Base-by-base conservation (phyloP, 1,140 invertebrate genomes). In the Anagrus nilaparvatae region DNA sequence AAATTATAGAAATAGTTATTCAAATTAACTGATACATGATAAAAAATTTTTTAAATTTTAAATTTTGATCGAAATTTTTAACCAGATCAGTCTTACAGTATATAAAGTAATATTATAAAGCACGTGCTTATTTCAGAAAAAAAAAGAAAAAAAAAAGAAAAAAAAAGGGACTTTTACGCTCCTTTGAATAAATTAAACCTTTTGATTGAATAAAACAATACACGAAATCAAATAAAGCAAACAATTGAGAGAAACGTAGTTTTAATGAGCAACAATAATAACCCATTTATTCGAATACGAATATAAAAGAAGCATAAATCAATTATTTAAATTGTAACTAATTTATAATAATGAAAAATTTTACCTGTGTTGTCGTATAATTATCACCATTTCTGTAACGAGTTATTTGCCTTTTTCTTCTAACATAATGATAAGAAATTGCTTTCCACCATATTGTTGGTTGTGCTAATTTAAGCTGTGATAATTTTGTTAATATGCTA, bases 361-460 rank as follows among this genome's bases (percentile, higher is more conserved):
- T 60, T 65, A 87, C 82, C 72, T 87, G 83, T 28, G 82, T 85
- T 9, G 80, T 82, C 2, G 83, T 85, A 54, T 84, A 85, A 32
- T 84, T 80, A 59, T 86, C 83, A 5, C 84, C 85, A 65, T 88
- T 87, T 33, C 84, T 70, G 56, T 88, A 88, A 34, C 84, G 72
- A 31, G 79, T 82, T 49, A 81, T 76, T 57, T 82, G 78, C 25
- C 84, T 66, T 53, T 86, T 85, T 44, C 84, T 70, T 29, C 85
- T 60, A 19, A 87, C 79, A 58, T 89, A 89, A 65, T 91, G 87
- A 62, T 89, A 90, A 54, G 84, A 88, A 31, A 87, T 76, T 12
- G 84, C 84, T 56, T 88, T 89, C 87, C 87, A 91, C 86, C 87
- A 90, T 16, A 90, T 80, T 41, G 86, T 77, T 0, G 87, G 86